These are phyloP conservation scores for Prolemur simus DNA, from an alignment of 2,113 vertebrate genomes.

Conservation along the genomic window DNA sequence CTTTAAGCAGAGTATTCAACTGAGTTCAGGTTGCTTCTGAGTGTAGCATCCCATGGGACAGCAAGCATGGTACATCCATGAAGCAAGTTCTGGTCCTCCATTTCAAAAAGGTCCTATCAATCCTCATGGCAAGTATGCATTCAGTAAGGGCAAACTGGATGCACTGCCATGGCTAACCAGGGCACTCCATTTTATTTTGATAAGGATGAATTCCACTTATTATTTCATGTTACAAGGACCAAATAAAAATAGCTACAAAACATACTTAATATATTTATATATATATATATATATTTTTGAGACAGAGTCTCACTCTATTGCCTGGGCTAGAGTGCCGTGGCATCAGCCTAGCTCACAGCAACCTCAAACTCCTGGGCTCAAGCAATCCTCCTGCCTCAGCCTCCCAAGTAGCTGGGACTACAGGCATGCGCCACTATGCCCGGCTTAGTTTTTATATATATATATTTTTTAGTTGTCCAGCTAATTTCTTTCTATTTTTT, in stretches of 20 bases:
- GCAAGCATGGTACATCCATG: fast-evolving
- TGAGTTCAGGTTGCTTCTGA: neutral
- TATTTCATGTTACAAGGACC: neutral
- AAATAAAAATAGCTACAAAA: constrained; percentile 20
- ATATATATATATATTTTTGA: no score
- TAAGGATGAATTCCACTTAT: neutral
- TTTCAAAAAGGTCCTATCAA: neutral
- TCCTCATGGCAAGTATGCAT: neutral
- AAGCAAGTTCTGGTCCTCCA: neutral
- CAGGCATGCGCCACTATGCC: no score
- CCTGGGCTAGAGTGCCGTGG: no score
- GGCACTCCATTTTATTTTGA: neutral
- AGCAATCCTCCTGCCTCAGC: no score
- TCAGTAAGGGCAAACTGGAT: neutral
- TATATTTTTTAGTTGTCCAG: no score
- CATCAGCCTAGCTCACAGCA: no score
- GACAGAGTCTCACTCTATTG: no score
- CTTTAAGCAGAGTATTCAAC: neutral
- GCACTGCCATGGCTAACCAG: neutral
- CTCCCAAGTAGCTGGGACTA: no score
- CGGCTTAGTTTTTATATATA: no score
- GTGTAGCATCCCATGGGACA: neutral
- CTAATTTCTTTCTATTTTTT: no score
- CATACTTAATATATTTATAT: no score
- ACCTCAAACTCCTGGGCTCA: no score